A percentile compares a stretch with the other conserved stretches of the same genome.
Conservation (phyloP, 2,113 vertebrate genomes). For the Ramphastos sulfuratus region DNA sequence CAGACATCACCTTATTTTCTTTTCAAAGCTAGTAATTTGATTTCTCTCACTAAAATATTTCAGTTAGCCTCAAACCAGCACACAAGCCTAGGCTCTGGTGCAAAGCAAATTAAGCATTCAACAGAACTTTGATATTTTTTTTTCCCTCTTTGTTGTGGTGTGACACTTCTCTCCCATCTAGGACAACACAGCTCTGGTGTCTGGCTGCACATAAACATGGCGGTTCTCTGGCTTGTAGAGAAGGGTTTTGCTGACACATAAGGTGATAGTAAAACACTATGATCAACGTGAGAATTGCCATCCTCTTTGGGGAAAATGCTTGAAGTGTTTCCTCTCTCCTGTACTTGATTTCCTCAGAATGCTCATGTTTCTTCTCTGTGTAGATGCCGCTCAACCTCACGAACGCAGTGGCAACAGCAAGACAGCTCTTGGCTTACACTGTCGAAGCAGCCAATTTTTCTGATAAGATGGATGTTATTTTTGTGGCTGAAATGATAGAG, state of each 20-base stretch:
- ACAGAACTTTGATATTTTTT: too few species aligned
- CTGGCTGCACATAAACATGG: not conserved
- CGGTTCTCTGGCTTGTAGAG: not conserved
- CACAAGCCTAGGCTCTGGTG: not conserved
- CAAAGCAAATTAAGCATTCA: not conserved
- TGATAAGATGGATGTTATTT: conserved; percentile 98
- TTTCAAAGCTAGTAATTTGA: too few species aligned
- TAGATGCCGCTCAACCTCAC: conserved; percentile 97
- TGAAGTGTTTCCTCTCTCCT: not conserved
- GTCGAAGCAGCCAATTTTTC: conserved; percentile 95
- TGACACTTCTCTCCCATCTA: not conserved
- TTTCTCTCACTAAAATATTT: too few species aligned
- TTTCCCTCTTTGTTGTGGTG: not conserved
- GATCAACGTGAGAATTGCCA: not conserved
- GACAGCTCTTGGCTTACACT: conserved; percentile 89
- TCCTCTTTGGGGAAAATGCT: not conserved
- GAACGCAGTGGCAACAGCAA: conserved; percentile 89
- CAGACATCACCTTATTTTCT: too few species aligned
- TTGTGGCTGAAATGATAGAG: conserved; percentile 98
- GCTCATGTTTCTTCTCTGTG: not conserved
- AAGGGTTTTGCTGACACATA: not conserved
- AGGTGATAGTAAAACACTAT: not conserved
- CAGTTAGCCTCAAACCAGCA: too few species aligned
- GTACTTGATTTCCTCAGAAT: not conserved
- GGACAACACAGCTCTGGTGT: not conserved